phyloP scores from a whole-genome alignment of 2,113 vertebrate species.

The Ceratotherium simum region DNA sequence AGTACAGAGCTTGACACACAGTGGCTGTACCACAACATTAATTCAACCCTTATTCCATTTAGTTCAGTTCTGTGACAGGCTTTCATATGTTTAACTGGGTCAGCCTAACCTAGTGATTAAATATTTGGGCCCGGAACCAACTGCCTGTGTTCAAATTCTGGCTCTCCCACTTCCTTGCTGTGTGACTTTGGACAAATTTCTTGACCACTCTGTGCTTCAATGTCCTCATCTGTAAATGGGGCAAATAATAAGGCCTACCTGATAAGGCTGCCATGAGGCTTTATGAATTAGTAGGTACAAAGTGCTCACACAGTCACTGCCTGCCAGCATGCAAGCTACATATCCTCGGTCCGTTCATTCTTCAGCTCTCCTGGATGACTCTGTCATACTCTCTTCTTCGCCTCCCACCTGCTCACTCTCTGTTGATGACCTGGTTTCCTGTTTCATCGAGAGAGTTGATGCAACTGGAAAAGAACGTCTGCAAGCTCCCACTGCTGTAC shows the following conservation, averaged over 20 bases:
- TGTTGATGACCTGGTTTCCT: not conserved
- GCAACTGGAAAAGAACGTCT: not conserved
- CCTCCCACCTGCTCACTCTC: not conserved
- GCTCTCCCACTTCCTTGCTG: not conserved
- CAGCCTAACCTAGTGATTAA: not conserved
- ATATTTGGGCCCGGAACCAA: not conserved
- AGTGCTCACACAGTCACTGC: not conserved
- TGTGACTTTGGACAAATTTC: conserved; percentile 6
- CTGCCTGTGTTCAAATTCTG: not conserved
- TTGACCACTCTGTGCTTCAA: not conserved
- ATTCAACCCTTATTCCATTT: not conserved
- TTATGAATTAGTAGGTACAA: not conserved
- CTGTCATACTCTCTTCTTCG: not conserved
- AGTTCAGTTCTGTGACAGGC: not conserved
- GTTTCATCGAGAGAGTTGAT: conserved; percentile 34
- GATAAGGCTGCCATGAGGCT: not conserved
- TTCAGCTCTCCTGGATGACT: not conserved
- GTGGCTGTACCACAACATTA: not conserved
- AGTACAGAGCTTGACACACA: not conserved
- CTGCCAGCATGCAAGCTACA: no score
- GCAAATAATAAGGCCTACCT: not conserved
- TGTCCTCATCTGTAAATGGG: not conserved
- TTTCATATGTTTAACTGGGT: not conserved
- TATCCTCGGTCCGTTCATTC: not conserved
- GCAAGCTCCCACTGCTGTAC: no score